phyloP scores from a whole-genome alignment of 2,113 vertebrate genomes.

The Emydocephalus ijimae region DNA sequence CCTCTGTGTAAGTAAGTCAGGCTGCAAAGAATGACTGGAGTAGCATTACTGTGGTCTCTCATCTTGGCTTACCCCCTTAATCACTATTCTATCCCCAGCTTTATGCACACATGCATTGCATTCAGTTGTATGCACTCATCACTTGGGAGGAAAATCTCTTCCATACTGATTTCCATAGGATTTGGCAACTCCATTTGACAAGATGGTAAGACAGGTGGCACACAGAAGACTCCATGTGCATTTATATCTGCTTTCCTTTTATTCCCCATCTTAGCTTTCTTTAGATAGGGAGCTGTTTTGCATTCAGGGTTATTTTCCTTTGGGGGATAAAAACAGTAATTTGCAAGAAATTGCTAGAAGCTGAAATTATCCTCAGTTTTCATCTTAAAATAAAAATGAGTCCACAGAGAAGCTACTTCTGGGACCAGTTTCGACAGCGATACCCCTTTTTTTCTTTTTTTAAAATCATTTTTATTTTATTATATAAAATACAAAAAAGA shows the following conservation, averaged over 20 bases:
- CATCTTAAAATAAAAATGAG: too few relatives aligned
- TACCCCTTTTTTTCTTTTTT: too few relatives aligned
- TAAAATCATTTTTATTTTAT: too few relatives aligned
- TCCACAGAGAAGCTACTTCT: too few relatives aligned
- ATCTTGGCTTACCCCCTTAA: background rate
- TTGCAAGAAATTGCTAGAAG: background rate
- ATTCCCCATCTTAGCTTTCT: background rate
- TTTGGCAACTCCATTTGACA: background rate
- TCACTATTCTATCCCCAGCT: too few relatives aligned
- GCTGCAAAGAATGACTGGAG: background rate
- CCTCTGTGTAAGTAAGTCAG: background rate
- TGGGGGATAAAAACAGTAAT: background rate
- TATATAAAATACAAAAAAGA: too few relatives aligned
- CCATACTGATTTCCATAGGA: background rate
- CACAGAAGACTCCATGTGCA: background rate
- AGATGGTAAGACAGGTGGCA: background rate
- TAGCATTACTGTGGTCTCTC: background rate
- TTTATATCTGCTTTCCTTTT: background rate
- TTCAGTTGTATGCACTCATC: background rate
- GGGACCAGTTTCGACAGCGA: too few relatives aligned
- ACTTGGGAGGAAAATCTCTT: background rate
- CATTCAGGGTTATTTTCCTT: background rate
- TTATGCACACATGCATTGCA: too few relatives aligned
- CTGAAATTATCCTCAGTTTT: too few relatives aligned
- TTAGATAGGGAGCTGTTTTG: background rate